These are phyloP conservation scores for Chaetogeoica ovagalla DNA, from an alignment of 2,888 invertebrate species.

Conservation along the genomic window DNA sequence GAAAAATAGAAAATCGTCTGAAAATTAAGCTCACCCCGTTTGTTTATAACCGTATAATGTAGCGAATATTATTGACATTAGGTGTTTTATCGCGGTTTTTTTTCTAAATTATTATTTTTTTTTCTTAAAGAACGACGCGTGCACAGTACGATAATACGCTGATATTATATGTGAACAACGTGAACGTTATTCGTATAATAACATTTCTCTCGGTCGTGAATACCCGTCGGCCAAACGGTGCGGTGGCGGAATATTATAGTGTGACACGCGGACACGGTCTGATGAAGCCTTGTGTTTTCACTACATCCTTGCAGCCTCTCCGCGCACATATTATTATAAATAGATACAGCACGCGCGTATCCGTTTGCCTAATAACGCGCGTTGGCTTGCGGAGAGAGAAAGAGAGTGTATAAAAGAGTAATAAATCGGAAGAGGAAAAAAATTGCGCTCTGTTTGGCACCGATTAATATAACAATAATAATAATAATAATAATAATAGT, in stretches of 20 bases:
- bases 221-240: conserved; percentile 6
- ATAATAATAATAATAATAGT: too few species aligned
- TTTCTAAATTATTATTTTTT: too few species aligned
- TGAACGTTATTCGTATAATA: not conserved
- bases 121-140: not conserved
- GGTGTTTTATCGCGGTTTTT: too few species aligned
- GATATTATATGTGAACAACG: not conserved
- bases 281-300: conserved; percentile 38
- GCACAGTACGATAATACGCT: too few species aligned
- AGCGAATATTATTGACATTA: too few species aligned
- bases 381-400: too few species aligned
- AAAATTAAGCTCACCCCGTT: too few species aligned
- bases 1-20: too few species aligned
- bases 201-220: conserved; percentile 42
- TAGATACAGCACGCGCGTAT: too few species aligned
- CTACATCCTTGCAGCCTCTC: conserved; percentile 8
- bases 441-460: conserved; percentile 38
- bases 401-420: not conserved
- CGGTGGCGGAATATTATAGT: conserved; percentile 26
- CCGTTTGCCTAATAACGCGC: too few species aligned
- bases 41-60: too few species aligned
- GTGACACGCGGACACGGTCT: conserved; percentile 34
- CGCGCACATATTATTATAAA: too few species aligned
- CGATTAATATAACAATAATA: not conserved
- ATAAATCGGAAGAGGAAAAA: not conserved